Percentiles rank a stretch among this genome's conserved stretches.
phyloP scores from a whole-genome alignment of 2,797 vertebrate genomes.

The Darevskia mixta region DNA sequence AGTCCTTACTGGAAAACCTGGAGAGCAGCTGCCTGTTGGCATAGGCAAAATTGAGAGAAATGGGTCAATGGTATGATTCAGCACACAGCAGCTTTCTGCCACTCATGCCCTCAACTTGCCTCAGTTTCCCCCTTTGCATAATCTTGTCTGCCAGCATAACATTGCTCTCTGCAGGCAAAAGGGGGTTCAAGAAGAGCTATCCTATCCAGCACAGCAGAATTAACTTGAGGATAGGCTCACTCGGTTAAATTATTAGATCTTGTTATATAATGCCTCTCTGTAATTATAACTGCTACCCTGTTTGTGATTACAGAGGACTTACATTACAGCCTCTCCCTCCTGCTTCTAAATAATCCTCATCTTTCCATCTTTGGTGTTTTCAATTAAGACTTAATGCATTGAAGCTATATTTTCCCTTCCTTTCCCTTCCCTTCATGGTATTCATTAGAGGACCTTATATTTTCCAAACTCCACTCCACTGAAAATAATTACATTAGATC shows the following conservation, averaged over 20 bases:
- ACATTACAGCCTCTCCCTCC: conserved; percentile 16
- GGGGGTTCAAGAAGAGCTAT: background rate
- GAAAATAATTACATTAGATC: conserved; percentile 74
- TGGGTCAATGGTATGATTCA: background rate
- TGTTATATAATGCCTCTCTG: conserved; percentile 33
- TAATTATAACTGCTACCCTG: conserved; percentile 28
- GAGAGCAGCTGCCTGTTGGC: background rate
- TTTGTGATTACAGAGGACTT: conserved; percentile 48
- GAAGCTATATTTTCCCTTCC: conserved; percentile 25
- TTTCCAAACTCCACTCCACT: conserved; percentile 60
- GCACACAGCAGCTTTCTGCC: background rate
- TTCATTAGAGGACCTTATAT: conserved; percentile 59
- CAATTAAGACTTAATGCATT: conserved; percentile 51
- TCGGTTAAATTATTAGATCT: conserved; percentile 10
- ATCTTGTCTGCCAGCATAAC: background rate
- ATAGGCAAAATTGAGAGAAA: background rate
- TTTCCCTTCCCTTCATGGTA: conserved; percentile 34
- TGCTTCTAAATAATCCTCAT: conserved; percentile 24
- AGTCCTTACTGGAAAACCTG: background rate
- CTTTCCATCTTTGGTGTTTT: conserved; percentile 47
- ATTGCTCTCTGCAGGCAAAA: background rate
- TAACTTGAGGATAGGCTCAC: background rate
- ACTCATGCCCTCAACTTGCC: no score
- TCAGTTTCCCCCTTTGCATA: background rate
- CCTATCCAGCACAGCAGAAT: background rate